Conservation (phyloP, 2,888 invertebrate genomes). For the Beris morrisii region DNA sequence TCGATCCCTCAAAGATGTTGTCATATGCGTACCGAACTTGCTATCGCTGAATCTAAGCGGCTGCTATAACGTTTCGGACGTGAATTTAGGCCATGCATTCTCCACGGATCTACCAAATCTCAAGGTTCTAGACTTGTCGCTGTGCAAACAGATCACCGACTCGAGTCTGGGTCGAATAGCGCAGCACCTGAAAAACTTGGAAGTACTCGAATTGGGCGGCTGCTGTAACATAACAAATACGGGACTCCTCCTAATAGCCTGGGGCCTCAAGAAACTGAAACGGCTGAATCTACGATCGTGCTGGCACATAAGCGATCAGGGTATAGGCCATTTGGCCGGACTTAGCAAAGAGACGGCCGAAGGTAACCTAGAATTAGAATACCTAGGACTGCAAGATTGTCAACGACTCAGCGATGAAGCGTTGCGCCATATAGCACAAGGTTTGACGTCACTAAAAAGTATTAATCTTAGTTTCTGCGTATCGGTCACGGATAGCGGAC, state of each 20-base stretch:
- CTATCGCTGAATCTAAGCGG: constrained; percentile 89
- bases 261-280: constrained; percentile 82
- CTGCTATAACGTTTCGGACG: constrained; percentile 90
- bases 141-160: constrained; percentile 96
- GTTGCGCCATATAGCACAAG: constrained; percentile 79
- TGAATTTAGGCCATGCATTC: constrained; percentile 81
- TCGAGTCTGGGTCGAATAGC: constrained; percentile 83
- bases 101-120: constrained; percentile 74
- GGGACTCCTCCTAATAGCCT: constrained; percentile 81
- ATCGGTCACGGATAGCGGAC: constrained; percentile 89
- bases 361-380: constrained; percentile 77
- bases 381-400: constrained; percentile 90
- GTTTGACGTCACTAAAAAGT: constrained; percentile 77
- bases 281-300: constrained; percentile 87
- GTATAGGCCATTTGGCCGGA: constrained; percentile 85
- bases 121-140: constrained; percentile 79
- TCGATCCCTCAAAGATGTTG: constrained; percentile 80
- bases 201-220: constrained; percentile 86
- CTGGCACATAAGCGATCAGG: constrained; percentile 89
- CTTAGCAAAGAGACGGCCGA: constrained; percentile 64
- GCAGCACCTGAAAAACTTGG: constrained; percentile 80
- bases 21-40: constrained; percentile 81
- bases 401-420: constrained; percentile 92
- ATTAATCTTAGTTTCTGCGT: constrained; percentile 94
- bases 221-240: constrained; percentile 90